phyloP scores from a whole-genome alignment of 2,113 vertebrate genomes.

The Takifugu bimaculatus region DNA sequence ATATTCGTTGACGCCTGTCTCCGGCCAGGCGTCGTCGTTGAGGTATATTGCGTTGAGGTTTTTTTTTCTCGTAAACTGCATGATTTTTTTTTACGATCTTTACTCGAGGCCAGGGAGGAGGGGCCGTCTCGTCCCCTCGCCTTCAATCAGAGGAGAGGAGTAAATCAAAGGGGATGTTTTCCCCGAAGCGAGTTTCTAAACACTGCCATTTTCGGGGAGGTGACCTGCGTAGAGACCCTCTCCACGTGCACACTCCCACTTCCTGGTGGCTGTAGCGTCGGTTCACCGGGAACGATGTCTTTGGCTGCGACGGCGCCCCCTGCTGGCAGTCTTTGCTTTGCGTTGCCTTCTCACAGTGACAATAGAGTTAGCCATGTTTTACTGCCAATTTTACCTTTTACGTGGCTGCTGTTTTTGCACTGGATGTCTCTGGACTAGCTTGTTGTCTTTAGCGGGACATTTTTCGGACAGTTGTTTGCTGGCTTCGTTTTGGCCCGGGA shows the following conservation, averaged over 20 bases:
- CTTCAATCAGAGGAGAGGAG: constrained; percentile 67
- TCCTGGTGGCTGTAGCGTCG: constrained; percentile 70
- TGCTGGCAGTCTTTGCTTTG: constrained; percentile 71
- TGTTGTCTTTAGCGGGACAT: constrained; percentile 38
- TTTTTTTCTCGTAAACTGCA: constrained; percentile 75
- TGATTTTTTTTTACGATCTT: constrained; percentile 75
- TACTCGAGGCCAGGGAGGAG: constrained; percentile 59
- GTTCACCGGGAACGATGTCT: constrained; percentile 71
- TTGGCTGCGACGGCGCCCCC: constrained; percentile 64
- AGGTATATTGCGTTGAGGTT: constrained; percentile 34
- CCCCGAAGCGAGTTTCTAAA: constrained; percentile 64
- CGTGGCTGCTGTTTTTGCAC: constrained; percentile 78
- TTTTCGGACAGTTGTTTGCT: constrained; percentile 31
- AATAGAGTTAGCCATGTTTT: constrained; percentile 77
- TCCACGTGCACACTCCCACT: constrained; percentile 66
- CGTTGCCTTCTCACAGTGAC: constrained; percentile 78
- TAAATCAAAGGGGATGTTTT: constrained; percentile 19
- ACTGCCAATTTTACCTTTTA: constrained; percentile 75
- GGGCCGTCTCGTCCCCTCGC: constrained; percentile 67
- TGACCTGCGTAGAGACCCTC: constrained; percentile 51
- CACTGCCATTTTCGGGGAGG: constrained; percentile 79
- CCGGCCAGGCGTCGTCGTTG: constrained; percentile 46
- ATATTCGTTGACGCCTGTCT: constrained; percentile 58
- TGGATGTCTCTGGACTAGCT: constrained; percentile 65
- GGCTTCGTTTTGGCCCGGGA: constrained; percentile 41